These are phyloP conservation scores for Esox masquinongy DNA, from an alignment of 2,797 vertebrate species.

Conservation along the genomic window DNA sequence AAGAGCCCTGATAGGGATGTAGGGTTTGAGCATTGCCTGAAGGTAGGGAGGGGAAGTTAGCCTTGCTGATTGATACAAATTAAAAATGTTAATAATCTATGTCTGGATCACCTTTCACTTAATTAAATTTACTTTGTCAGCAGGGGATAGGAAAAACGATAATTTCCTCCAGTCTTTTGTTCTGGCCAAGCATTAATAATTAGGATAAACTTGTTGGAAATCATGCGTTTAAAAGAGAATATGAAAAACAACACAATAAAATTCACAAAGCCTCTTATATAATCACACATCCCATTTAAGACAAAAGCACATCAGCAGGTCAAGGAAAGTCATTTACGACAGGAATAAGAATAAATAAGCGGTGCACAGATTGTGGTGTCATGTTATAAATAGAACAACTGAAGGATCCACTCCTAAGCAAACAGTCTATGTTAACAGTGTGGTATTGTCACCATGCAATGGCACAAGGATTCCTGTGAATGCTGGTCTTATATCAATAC, in stretches of 20 bases:
- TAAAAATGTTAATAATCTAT: conserved; percentile 35
- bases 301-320: conserved; percentile 30
- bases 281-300: conserved; percentile 21
- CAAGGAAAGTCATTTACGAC: conserved; percentile 30
- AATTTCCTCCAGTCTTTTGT: conserved; percentile 6
- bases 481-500: not conserved
- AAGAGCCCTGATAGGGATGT: no score
- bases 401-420: conserved; percentile 8
- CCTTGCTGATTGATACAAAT: conserved; percentile 10
- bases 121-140: conserved; percentile 36
- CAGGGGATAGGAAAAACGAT: not conserved
- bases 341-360: conserved; percentile 32
- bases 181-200: conserved; percentile 27
- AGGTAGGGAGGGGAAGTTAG: no score
- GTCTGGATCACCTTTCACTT: conserved; percentile 31
- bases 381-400: conserved; percentile 31
- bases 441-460: not conserved
- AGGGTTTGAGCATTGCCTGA: no score
- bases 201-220: conserved; percentile 16
- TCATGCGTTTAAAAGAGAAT: conserved; percentile 11
- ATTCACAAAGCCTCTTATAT: conserved; percentile 18
- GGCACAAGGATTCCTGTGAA: not conserved
- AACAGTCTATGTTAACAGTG: conserved; percentile 6
- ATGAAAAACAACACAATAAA: conserved; percentile 20
- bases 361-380: conserved; percentile 21